Conservation (phyloP, 2,888 invertebrate genomes). For the Eupithecia centaureata region DNA sequence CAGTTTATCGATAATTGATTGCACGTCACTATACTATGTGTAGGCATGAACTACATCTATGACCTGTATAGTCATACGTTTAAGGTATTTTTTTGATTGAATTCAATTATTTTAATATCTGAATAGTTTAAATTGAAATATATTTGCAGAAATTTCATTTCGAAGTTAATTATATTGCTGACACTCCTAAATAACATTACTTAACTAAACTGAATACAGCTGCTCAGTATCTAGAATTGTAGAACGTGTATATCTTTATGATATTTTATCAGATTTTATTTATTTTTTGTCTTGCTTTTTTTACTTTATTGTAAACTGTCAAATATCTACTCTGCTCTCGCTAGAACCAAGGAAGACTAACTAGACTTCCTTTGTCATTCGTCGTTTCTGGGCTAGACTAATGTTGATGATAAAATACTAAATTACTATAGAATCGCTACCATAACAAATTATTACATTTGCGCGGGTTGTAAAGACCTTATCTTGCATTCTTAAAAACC, state of each 20-base stretch:
- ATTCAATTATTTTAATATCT: neutral
- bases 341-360: too few relatives aligned
- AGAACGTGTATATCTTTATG: neutral
- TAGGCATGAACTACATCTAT: neutral
- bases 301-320: neutral
- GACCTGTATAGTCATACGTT: neutral
- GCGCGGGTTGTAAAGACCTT: too few relatives aligned
- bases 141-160: neutral
- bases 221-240: neutral
- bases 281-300: neutral
- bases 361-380: too few relatives aligned
- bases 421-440: too few relatives aligned
- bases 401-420: too few relatives aligned
- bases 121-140: slow-evolving; percentile 4
- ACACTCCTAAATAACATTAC: neutral
- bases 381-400: too few relatives aligned
- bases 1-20: slow-evolving; percentile 44
- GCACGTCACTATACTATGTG: neutral
- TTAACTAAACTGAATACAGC: neutral
- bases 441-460: too few relatives aligned
- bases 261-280: neutral
- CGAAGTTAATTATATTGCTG: neutral
- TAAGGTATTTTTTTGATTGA: neutral
- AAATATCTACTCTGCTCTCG: too few relatives aligned
- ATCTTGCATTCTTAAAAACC: too few relatives aligned